Base-by-base conservation (phyloP, 2,113 vertebrate species). In the Syngnathus scovelli region DNA sequence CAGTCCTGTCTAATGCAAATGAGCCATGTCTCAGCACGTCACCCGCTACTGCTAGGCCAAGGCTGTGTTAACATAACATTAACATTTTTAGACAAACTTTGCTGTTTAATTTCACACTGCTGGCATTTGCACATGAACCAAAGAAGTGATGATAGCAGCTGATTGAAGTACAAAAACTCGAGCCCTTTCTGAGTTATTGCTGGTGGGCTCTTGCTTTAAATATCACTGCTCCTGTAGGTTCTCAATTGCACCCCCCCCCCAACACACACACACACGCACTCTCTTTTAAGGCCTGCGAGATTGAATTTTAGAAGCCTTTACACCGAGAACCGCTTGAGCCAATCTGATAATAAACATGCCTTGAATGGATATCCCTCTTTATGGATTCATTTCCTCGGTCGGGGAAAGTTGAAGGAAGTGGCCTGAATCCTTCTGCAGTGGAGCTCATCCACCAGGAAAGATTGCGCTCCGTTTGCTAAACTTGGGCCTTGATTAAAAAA, bases 241-340 rank as follows among this genome's bases (percentile, higher is more conserved):
- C 39, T 21, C 41, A 41, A 44, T 27, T 27, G 39, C 61, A 43
- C 2, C 27, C 27, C 33, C 6, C 23, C 1, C 1, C 52, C 21
- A 6, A 27, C 43, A 44, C 11, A 15, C 12, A 6, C 7, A 4
- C 7, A 33, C 27, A 33, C 27, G 3, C 27, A 3, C 5, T 12
- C 10, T 38, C 38, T 21, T 43, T 44, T 15, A 62, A 61, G 19
- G 37, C 19, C 38, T 6, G 11, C 3, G 39, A 62, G 41, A 62
- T 62, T 23, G 39, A 43, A 62, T 62, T 62, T 62, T 44, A 23
- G 38, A 61, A 61, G 37, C 38, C 38, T 61, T 41, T 18, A 41
- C 38, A 38, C 7, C 38, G 10, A n/a, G 5, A 61, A 41, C 19
- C 59, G 21, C 59, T 33, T 23, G 13, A 62, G 39, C n/a, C 61